phyloP scores from a whole-genome alignment of 2,888 invertebrate species.

The Cremastinae sp. region DNA sequence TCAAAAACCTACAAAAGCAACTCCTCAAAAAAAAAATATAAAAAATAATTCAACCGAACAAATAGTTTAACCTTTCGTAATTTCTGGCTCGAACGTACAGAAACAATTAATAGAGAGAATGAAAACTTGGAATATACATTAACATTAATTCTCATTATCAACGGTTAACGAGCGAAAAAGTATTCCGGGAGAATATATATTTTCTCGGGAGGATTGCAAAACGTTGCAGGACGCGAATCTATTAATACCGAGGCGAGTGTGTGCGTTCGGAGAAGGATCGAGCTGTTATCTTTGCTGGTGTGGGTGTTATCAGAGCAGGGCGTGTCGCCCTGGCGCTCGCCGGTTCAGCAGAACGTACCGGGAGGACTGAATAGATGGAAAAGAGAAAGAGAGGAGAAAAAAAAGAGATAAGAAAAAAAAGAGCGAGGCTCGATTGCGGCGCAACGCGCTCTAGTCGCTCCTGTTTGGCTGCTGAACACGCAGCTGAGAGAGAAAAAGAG shows the following conservation, averaged over 20 bases:
- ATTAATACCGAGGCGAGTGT: slow-evolving; percentile 70
- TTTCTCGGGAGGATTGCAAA: slow-evolving; percentile 64
- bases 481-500: slow-evolving; percentile 18
- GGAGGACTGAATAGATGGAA: slow-evolving; percentile 20
- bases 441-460: slow-evolving; percentile 44
- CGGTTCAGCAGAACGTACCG: slow-evolving; percentile 58
- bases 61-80: too few relatives aligned
- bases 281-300: slow-evolving; percentile 75
- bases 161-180: slow-evolving; percentile 6
- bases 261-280: slow-evolving; percentile 40
- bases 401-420: slow-evolving; percentile 9
- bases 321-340: slow-evolving; percentile 73
- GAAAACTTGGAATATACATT: neutral
- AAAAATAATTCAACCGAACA: too few relatives aligned
- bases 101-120: neutral
- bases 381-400: slow-evolving; percentile 32
- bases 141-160: too few relatives aligned
- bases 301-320: slow-evolving; percentile 80
- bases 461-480: slow-evolving; percentile 46
- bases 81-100: too few relatives aligned
- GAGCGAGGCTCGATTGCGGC: slow-evolving; percentile 49
- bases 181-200: slow-evolving; percentile 52
- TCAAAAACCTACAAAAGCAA: too few relatives aligned
- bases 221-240: slow-evolving; percentile 75
- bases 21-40: too few relatives aligned